phyloP scores from a whole-genome alignment of 2,888 invertebrate genomes.

The Melieria crassipennis region DNA sequence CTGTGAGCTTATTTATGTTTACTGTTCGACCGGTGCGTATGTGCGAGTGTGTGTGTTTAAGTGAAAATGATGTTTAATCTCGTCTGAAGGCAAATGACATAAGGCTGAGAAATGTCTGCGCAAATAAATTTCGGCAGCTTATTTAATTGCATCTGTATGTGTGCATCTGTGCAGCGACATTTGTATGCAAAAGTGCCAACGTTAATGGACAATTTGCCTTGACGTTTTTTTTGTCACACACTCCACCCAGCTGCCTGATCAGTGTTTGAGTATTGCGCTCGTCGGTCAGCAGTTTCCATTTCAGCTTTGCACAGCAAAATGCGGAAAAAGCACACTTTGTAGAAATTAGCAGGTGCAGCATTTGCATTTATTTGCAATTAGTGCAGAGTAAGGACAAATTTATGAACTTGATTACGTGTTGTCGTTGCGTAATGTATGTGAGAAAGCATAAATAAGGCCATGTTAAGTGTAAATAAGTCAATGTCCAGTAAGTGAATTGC shows the following conservation, averaged over 20 bases:
- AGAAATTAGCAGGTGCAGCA: constrained; percentile 23
- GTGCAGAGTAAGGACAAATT: constrained; percentile 15
- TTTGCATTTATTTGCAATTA: constrained; percentile 36
- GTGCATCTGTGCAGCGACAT: not conserved
- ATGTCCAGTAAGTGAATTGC: too few relatives aligned
- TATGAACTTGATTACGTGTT: constrained; percentile 8
- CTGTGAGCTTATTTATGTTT: constrained; percentile 2
- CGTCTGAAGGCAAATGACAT: constrained; percentile 13
- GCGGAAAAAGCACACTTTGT: constrained; percentile 10
- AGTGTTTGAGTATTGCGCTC: constrained; percentile 7
- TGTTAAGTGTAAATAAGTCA: too few relatives aligned
- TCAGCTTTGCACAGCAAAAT: not conserved
- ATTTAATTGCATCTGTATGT: constrained; percentile 3
- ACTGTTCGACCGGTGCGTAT: not conserved
- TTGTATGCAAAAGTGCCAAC: constrained; percentile 6
- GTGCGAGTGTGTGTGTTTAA: constrained; percentile 24
- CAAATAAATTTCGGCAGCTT: constrained; percentile 1
- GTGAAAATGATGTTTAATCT: constrained; percentile 39
- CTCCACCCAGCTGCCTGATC: not conserved
- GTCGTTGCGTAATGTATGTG: too few relatives aligned
- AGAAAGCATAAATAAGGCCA: too few relatives aligned
- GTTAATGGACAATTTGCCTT: constrained; percentile 31
- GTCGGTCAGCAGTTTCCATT: constrained; percentile 1
- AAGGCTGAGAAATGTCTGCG: not conserved
- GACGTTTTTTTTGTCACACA: constrained; percentile 4